These are phyloP conservation scores for Boulengeromyrus knoepffleri DNA, from an alignment of 2,113 vertebrate genomes.

Conservation along the genomic window DNA sequence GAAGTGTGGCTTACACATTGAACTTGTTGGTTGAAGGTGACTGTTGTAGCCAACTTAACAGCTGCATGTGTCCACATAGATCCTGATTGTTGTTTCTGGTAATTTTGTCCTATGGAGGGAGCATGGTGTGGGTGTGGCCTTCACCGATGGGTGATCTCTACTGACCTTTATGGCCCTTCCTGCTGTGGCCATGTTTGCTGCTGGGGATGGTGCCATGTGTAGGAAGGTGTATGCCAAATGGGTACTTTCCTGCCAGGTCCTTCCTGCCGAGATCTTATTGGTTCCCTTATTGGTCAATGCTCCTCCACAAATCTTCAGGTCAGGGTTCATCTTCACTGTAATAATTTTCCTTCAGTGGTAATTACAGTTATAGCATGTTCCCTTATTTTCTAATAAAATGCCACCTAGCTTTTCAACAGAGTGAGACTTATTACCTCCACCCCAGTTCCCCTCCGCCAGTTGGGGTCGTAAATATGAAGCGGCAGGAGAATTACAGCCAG, in stretches of 20 bases:
- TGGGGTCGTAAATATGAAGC: background rate
- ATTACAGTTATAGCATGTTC: background rate
- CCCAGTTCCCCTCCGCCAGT: background rate
- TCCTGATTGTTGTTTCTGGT: background rate
- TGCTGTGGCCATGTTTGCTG: background rate
- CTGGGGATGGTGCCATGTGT: background rate
- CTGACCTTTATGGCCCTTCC: background rate
- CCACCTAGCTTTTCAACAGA: background rate
- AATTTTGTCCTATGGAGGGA: background rate
- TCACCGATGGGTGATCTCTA: background rate
- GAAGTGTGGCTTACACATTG: background rate
- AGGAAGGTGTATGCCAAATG: background rate
- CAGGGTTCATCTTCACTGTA: background rate
- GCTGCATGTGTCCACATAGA: background rate
- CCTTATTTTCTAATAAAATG: background rate
- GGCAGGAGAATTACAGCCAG: background rate
- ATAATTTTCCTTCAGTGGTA: background rate
- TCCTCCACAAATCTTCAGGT: background rate
- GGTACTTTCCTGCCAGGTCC: background rate
- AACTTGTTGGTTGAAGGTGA: background rate
- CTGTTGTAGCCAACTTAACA: background rate
- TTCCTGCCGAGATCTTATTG: background rate
- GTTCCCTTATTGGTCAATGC: background rate
- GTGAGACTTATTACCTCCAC: background rate
- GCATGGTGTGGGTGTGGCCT: background rate